phyloP scores from a whole-genome alignment of 2,113 vertebrate genomes.

The Oreochromis aureus region DNA sequence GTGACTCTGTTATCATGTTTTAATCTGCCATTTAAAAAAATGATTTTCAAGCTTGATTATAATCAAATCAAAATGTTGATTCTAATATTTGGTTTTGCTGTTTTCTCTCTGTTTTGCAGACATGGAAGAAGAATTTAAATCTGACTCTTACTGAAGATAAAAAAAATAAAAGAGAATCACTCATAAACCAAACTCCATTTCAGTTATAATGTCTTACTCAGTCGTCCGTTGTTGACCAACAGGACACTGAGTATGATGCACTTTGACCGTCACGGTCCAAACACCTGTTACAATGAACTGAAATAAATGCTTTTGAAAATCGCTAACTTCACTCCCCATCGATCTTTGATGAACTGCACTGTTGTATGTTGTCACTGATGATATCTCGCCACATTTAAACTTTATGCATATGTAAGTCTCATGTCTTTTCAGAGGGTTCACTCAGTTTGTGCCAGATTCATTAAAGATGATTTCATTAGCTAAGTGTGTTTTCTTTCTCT shows the following conservation, averaged over 20 bases:
- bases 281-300: neutral
- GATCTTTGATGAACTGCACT: neutral
- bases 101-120: slow-evolving; percentile 11
- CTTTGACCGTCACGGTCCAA: neutral
- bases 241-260: neutral
- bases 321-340: neutral
- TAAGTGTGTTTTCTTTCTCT: neutral
- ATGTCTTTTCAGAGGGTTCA: neutral
- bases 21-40: neutral
- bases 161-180: neutral
- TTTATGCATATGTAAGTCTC: neutral
- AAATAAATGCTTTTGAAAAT: neutral
- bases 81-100: neutral
- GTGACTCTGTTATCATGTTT: neutral
- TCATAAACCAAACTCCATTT: neutral
- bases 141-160: slow-evolving; percentile 26
- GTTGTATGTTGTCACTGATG: neutral
- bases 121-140: slow-evolving; percentile 36
- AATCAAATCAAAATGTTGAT: neutral
- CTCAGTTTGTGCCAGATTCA: neutral
- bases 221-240: slow-evolving; percentile 7
- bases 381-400: neutral
- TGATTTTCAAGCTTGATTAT: neutral
- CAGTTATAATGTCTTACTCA: neutral
- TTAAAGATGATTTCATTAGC: slow-evolving; percentile 2